These are phyloP conservation scores for Vulpes lagopus DNA, from an alignment of 2,113 vertebrate genomes.

Conservation along the genomic window DNA sequence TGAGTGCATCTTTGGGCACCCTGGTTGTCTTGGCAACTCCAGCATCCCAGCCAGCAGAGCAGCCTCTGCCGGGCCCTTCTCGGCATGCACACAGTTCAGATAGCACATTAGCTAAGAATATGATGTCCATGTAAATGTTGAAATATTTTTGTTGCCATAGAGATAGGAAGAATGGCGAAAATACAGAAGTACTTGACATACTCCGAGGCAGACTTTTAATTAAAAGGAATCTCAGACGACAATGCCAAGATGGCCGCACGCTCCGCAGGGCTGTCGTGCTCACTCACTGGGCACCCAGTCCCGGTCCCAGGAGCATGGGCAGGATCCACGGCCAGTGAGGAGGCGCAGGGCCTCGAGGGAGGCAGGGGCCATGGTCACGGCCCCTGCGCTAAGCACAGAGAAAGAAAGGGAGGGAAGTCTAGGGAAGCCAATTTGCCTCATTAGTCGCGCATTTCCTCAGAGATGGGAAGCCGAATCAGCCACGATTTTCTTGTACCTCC, in stretches of 20 bases:
- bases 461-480: not conserved
- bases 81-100: slow-evolving; percentile 86
- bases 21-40: slow-evolving; percentile 92
- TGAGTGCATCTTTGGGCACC: slow-evolving; percentile 89
- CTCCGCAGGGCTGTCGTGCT: slow-evolving; percentile 77
- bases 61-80: slow-evolving; percentile 86
- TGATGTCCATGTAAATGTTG: slow-evolving; percentile 90
- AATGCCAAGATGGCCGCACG: slow-evolving; percentile 88
- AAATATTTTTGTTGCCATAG: slow-evolving; percentile 92
- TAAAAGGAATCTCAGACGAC: slow-evolving; percentile 87
- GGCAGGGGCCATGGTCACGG: not conserved
- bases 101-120: slow-evolving; percentile 89
- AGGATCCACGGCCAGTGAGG: slow-evolving; percentile 52
- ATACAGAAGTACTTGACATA: slow-evolving; percentile 90
- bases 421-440: not conserved
- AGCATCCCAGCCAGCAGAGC: slow-evolving; percentile 84
- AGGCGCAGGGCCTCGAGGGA: not conserved
- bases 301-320: slow-evolving; percentile 60
- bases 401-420: not conserved
- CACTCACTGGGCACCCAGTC: slow-evolving; percentile 33
- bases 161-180: slow-evolving; percentile 90
- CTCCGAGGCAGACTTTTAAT: slow-evolving; percentile 91
- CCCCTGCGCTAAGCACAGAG: not conserved
- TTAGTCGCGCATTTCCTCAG: not conserved
- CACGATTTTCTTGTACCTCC: not conserved